Percentiles rank a stretch among this genome's conserved stretches.
Evolutionary conservation across 2,797 vertebrate species (phyloP).

Genomic region (Epinephelus awoara): DNA sequence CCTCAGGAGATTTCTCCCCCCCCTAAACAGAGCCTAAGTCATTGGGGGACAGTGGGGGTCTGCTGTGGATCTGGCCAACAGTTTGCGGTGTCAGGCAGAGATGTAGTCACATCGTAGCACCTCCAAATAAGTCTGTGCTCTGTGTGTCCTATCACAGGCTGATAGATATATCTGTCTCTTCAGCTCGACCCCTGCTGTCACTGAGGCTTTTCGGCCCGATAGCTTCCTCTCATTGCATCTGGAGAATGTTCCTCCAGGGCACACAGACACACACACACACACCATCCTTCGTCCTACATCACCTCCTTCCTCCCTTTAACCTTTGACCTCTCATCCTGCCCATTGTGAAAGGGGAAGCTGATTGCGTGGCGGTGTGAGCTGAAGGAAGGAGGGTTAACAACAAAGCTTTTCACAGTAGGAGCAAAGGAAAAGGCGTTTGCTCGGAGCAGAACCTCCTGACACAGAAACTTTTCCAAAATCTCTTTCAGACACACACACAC

Average conservation of each 20-base stretch:
- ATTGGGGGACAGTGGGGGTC: not conserved
- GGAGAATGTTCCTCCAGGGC: conserved; percentile 56
- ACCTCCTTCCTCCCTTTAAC: conserved; percentile 63
- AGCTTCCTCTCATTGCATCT: conserved; percentile 57
- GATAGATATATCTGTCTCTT: conserved; percentile 58
- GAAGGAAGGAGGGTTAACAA: conserved; percentile 26
- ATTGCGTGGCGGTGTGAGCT: not conserved
- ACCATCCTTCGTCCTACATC: conserved; percentile 33
- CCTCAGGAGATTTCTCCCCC: not conserved
- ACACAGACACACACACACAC: conserved; percentile 11
- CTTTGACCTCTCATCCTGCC: conserved; percentile 45
- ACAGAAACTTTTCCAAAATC: conserved; percentile 7
- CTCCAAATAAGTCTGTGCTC: conserved; percentile 51
- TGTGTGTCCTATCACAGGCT: conserved; percentile 49
- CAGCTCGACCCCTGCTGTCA: conserved; percentile 61
- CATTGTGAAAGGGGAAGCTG: conserved; percentile 9
- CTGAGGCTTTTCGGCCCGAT: conserved; percentile 38
- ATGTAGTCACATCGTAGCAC: conserved; percentile 39
- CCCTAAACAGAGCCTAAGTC: conserved; percentile 6
- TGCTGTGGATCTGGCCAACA: conserved; percentile 33
- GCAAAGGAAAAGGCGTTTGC: conserved; percentile 31
- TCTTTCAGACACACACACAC: conserved; percentile 1
- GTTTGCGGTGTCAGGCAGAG: conserved; percentile 47
- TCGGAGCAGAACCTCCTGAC: conserved; percentile 35
- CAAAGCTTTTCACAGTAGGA: conserved; percentile 39